These are phyloP conservation scores for Acestrorhynchus altus DNA, from an alignment of 2,797 vertebrate genomes.

Conservation along the genomic window DNA sequence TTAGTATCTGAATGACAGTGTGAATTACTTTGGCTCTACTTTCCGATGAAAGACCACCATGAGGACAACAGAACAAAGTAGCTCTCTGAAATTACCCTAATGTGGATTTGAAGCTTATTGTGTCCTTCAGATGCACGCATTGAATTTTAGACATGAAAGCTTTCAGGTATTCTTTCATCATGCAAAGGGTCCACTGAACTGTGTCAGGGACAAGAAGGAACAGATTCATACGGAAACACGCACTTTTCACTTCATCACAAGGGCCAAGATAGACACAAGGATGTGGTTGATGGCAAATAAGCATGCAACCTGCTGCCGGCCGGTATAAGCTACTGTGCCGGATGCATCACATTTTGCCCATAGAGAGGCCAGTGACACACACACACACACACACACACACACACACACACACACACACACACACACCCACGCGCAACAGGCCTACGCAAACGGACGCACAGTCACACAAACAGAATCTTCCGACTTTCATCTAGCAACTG, in stretches of 20 bases:
- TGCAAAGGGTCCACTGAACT: conserved; percentile 24
- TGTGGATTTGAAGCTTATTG: conserved; percentile 16
- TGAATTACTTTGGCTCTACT: conserved; percentile 18
- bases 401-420: conserved; percentile 15
- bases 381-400: background rate
- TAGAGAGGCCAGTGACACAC: conserved; percentile 10
- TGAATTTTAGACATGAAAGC: conserved; percentile 39
- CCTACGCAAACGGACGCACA: background rate
- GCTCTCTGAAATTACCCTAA: conserved; percentile 20
- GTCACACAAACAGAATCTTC: conserved; percentile 32
- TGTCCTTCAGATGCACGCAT: conserved; percentile 26
- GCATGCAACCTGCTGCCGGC: background rate
- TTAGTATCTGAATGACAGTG: background rate
- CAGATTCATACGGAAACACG: background rate
- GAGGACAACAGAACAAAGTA: conserved; percentile 22
- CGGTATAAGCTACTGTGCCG: conserved; percentile 8
- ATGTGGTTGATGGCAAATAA: conserved; percentile 23
- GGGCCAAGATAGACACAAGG: conserved; percentile 7
- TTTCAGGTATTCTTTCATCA: conserved; percentile 44
- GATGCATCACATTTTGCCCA: background rate
- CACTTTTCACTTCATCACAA: background rate
- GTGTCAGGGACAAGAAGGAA: conserved; percentile 22
- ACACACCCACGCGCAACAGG: too few relatives aligned
- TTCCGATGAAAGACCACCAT: background rate
- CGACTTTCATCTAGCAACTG: conserved; percentile 5